Evolutionary conservation across 1,140 invertebrate genomes (phyloP).

Genomic region (Agrypnia vestita): DNA sequence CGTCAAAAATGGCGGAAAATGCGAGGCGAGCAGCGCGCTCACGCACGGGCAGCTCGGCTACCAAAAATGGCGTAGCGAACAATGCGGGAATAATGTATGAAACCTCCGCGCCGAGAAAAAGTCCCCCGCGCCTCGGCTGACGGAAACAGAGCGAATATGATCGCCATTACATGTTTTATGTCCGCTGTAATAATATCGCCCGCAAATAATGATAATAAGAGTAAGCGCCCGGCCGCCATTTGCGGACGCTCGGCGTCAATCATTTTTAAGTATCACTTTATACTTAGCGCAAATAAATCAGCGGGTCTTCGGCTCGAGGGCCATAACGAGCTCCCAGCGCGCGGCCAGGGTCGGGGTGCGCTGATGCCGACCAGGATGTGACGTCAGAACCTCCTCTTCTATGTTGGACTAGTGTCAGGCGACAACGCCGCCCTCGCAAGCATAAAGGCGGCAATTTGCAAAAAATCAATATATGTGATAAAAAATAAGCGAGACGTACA

Average conservation of each 20-base stretch:
- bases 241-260: slow-evolving; percentile 15
- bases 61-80: slow-evolving; percentile 12
- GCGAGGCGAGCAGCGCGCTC: too few relatives aligned
- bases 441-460: too few relatives aligned
- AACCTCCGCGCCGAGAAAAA: neutral
- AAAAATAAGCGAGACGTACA: too few relatives aligned
- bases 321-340: too few relatives aligned
- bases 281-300: neutral
- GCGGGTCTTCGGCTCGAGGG: too few relatives aligned
- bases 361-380: too few relatives aligned
- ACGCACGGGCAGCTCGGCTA: neutral
- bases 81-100: slow-evolving; percentile 19
- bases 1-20: neutral
- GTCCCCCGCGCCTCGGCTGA: neutral
- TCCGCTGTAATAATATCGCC: slow-evolving; percentile 1
- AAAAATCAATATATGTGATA: too few relatives aligned
- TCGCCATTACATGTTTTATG: slow-evolving; percentile 16
- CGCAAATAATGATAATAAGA: slow-evolving; percentile 2
- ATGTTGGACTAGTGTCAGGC: too few relatives aligned
- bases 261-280: slow-evolving; percentile 20
- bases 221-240: neutral
- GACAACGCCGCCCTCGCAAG: too few relatives aligned
- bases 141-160: neutral
- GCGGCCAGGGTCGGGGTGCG: too few relatives aligned
- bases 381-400: too few relatives aligned